Percentiles rank a stretch among this genome's conserved stretches.
phyloP scores from a whole-genome alignment of 2,113 vertebrate species.

The Chrysemys picta region DNA sequence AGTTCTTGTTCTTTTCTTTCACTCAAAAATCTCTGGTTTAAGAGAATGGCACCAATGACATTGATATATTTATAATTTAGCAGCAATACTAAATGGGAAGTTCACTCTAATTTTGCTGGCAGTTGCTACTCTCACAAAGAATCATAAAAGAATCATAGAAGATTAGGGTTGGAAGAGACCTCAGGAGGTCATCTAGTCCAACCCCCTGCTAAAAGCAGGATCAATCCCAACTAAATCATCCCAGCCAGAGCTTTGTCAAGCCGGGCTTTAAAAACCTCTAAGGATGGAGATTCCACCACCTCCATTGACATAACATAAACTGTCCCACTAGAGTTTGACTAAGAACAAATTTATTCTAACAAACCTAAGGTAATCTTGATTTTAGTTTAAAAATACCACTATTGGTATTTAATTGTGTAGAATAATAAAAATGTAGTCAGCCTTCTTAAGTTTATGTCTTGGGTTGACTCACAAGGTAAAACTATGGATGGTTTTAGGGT shows the following conservation, averaged over 20 bases:
- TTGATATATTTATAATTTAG: conserved; percentile 30
- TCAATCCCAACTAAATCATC: no score
- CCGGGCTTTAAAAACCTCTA: no score
- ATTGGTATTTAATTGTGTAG: conserved; percentile 47
- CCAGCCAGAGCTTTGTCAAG: no score
- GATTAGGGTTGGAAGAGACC: no score
- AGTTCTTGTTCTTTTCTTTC: conserved; percentile 28
- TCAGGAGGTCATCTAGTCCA: no score
- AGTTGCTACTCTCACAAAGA: neutral
- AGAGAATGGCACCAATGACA: neutral
- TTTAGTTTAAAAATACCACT: conserved; percentile 68
- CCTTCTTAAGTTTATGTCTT: conserved; percentile 44
- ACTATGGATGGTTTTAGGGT: conserved; percentile 41
- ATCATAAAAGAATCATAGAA: no score
- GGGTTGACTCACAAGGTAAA: conserved; percentile 52
- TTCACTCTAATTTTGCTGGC: conserved; percentile 29
- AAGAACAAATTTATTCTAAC: conserved; percentile 42
- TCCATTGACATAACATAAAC: neutral
- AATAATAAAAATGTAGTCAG: conserved; percentile 46
- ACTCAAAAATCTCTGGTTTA: neutral
- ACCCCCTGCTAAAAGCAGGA: no score
- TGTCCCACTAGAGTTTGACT: neutral
- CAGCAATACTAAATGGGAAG: conserved; percentile 17
- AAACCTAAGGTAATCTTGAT: conserved; percentile 63
- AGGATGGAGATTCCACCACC: no score